A percentile compares a stretch with the other conserved stretches of the same genome.
Conservation (phyloP, 2,797 vertebrate genomes). For the Tragelaphus eurycerus region DNA sequence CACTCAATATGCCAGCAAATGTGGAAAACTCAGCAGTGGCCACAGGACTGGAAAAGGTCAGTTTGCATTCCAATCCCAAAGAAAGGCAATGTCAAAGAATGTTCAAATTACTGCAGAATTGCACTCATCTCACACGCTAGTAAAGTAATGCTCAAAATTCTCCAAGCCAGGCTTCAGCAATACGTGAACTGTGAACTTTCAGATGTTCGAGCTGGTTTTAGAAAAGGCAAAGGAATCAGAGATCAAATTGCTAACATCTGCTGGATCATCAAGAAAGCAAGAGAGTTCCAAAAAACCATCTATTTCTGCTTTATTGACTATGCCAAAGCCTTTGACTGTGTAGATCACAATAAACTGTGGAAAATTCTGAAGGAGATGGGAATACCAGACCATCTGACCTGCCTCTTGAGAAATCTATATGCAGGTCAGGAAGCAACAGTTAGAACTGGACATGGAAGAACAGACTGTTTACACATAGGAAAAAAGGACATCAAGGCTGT, state of each 20-base stretch:
- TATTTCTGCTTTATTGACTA: no score
- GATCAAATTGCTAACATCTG: neutral
- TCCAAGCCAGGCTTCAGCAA: neutral
- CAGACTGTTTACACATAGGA: no score
- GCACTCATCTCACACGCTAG: neutral
- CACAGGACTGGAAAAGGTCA: neutral
- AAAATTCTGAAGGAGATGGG: no score
- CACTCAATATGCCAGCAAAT: neutral
- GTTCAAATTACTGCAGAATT: neutral
- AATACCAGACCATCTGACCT: no score
- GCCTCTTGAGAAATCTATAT: no score
- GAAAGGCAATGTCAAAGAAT: neutral
- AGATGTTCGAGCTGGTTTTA: neutral
- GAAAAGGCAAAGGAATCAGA: neutral
- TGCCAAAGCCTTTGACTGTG: no score
- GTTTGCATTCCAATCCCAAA: neutral
- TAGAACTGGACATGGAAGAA: no score
- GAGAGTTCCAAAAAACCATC: no score
- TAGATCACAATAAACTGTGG: no score
- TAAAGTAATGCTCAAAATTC: neutral
- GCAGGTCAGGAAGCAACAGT: no score
- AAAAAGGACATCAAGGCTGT: no score
- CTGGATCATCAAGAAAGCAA: neutral
- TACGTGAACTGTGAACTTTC: fast-evolving
- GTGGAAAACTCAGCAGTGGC: neutral